Evolutionary conservation across 1,140 invertebrate species (phyloP).

Genomic region (Tyrophagus putrescentiae): DNA sequence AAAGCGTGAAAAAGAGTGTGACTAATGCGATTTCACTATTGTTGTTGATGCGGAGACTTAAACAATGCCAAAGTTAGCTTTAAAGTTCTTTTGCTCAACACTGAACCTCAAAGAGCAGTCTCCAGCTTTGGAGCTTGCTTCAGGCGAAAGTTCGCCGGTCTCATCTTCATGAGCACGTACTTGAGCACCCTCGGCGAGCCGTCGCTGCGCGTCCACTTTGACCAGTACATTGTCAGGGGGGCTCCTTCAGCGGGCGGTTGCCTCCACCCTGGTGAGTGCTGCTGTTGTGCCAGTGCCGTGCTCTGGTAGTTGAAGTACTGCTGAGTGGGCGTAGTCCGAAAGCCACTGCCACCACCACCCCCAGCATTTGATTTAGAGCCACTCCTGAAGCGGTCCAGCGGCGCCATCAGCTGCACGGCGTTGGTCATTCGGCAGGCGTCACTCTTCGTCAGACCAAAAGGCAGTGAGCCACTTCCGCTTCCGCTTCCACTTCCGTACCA

Average conservation of each 20-base stretch:
- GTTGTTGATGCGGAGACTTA: no score
- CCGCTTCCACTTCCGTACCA: neutral
- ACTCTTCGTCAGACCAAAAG: neutral
- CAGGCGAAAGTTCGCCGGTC: neutral
- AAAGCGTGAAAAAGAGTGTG: no score
- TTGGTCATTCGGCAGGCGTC: neutral
- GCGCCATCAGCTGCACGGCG: constrained; percentile 8
- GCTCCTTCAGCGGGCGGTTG: neutral
- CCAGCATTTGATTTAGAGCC: neutral
- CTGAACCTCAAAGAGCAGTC: no score
- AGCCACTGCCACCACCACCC: neutral
- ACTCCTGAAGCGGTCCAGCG: neutral
- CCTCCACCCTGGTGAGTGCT: neutral
- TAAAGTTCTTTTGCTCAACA: no score
- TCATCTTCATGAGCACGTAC: constrained; percentile 3
- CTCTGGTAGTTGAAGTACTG: no score
- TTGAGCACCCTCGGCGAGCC: neutral
- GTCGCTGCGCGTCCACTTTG: neutral
- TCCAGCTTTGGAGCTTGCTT: no score
- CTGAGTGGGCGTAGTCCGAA: no score
- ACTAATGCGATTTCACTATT: no score
- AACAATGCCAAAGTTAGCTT: no score
- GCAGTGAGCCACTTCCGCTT: no score
- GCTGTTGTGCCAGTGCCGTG: neutral
- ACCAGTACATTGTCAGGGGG: neutral